These are phyloP conservation scores for Sceloporus tristichus DNA, from an alignment of 2,113 vertebrate genomes.

Conservation along the genomic window DNA sequence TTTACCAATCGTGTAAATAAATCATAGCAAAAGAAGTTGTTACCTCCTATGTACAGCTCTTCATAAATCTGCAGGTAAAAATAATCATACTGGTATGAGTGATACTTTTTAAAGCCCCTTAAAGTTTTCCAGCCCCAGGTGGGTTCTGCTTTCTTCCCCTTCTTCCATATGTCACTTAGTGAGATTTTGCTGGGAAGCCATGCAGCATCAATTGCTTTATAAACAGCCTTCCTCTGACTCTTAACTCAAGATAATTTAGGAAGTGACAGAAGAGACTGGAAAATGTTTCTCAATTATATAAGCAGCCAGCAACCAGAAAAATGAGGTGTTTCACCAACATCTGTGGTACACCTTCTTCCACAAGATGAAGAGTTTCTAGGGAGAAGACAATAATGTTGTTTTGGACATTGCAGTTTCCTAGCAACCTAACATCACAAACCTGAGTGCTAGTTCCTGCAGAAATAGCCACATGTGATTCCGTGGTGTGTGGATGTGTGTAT, in stretches of 20 bases:
- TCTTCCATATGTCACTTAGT: background rate
- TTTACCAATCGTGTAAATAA: background rate
- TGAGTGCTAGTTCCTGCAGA: background rate
- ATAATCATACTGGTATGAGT: background rate
- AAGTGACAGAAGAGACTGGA: slow-evolving; percentile 4
- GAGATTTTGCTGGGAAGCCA: slow-evolving; percentile 18
- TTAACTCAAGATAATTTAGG: slow-evolving; percentile 46
- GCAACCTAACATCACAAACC: fast-evolving
- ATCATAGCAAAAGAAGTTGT: background rate
- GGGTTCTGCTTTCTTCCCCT: background rate
- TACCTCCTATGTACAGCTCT: background rate
- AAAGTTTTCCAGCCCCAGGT: no score
- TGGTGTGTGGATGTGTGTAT: no score
- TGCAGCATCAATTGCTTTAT: slow-evolving; percentile 5
- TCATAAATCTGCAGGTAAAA: background rate
- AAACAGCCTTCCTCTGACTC: slow-evolving; percentile 38
- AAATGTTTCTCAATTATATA: slow-evolving; percentile 34
- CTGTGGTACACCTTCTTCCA: background rate
- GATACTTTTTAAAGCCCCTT: background rate
- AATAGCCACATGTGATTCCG: no score
- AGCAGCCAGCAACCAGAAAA: slow-evolving; percentile 42
- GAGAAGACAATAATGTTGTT: background rate
- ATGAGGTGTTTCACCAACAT: slow-evolving; percentile 31
- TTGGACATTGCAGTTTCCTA: background rate
- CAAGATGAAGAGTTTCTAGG: background rate